Percentiles rank a stretch among this genome's conserved stretches.
These are phyloP conservation scores for Heteronetta atricapilla DNA, from an alignment of 2,113 vertebrate species.

Conservation along the genomic window DNA sequence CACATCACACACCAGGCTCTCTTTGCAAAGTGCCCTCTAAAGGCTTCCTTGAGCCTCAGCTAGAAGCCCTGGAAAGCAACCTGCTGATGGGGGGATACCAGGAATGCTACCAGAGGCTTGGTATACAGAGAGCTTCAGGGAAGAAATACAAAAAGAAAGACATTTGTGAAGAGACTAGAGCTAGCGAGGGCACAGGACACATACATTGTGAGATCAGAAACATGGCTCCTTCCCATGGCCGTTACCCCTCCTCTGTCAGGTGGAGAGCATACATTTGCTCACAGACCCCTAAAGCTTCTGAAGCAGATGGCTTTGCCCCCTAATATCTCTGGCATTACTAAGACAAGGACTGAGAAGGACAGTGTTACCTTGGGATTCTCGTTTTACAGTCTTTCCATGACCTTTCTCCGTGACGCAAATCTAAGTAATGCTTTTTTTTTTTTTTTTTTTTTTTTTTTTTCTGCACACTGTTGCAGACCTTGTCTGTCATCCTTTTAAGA, in stretches of 20 bases:
- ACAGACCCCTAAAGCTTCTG: background rate
- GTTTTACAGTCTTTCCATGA: constrained; percentile 26
- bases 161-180: background rate
- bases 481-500: background rate
- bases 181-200: background rate
- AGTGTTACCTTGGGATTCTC: constrained; percentile 11
- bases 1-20: background rate
- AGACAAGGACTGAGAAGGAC: background rate
- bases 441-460: background rate
- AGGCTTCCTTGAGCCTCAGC: background rate
- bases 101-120: background rate
- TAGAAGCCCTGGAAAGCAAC: background rate
- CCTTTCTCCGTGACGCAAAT: background rate
- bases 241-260: background rate
- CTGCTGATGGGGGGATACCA: background rate
- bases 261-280: background rate
- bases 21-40: background rate
- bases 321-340: background rate
- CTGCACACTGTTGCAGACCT: background rate
- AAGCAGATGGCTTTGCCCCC: background rate
- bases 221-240: background rate
- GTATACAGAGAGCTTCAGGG: background rate
- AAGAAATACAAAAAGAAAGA: background rate
- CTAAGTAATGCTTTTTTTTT: background rate
- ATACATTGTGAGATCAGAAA: background rate